Evolutionary conservation across 2,888 invertebrate genomes (phyloP), one percentile per base, ranked within the genome.

Genomic region (Odontocerum albicorne): DNA sequence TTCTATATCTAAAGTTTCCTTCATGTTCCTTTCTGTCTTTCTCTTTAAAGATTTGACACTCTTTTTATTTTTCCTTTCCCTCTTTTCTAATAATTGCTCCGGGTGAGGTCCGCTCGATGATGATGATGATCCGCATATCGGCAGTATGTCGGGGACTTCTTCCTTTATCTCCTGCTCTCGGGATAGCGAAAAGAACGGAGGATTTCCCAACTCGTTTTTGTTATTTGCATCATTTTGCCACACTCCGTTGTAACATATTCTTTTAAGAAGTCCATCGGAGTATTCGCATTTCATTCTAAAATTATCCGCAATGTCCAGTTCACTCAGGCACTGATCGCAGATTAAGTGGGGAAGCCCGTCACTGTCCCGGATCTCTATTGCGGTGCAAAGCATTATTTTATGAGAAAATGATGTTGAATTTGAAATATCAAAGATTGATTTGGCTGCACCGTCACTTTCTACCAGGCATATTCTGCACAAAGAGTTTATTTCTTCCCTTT

Each of bases 241-340:
- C n/a, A n/a, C n/a, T n/a, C n/a, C n/a, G n/a, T n/a, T n/a, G n/a
- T n/a, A n/a, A n/a, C n/a, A n/a, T n/a, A n/a, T n/a, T n/a, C n/a
- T n/a, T n/a, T n/a, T n/a, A n/a, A n/a, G n/a, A n/a, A n/a, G n/a
- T n/a, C n/a, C n/a, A 13, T 43, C 43, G 6, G 43, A 19, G 4
- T 31, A 13, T 16, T 43, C 17, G 27, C 43, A 43, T 13, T 27
- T 43, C 7, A 27, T 6, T 43, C 43, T 43, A 15, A 43, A 43
- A 3, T n/a, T 4, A 16, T 43, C 15, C 3, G 43, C 43, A 4
- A 16, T 16, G 10, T 43, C 22, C 27, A 43, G 16, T 12, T 43
- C 27, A 13, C 19, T 6, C 7, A 12, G 13, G 19, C 43, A 43
- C 3, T 19, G 4, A n/a, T 8, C 13, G 13, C 43, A 43, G 12